Conservation (phyloP, 2,113 vertebrate genomes). For the Scortum barcoo region DNA sequence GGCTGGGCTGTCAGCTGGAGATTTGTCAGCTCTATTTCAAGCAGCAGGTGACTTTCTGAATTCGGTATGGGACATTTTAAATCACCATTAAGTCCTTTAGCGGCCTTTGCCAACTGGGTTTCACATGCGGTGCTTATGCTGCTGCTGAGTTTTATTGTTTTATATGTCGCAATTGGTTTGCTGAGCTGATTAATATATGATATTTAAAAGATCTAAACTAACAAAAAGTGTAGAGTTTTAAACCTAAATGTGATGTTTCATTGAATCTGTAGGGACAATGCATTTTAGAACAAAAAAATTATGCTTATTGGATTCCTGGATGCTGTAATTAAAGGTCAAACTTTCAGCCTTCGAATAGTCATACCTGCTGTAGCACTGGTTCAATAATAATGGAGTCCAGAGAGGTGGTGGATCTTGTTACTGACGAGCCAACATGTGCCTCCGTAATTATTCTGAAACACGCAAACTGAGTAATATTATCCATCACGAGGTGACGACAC, state of each 20-base stretch:
- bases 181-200: conserved; percentile 9
- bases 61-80: conserved; percentile 3
- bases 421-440: not conserved
- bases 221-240: not conserved
- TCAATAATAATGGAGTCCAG: not conserved
- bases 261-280: not conserved
- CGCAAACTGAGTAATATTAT: not conserved
- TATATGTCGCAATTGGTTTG: not conserved
- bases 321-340: not conserved
- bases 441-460: not conserved
- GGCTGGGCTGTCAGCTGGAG: not conserved
- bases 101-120: not conserved
- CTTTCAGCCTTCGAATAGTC: not conserved
- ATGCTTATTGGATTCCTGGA: not conserved
- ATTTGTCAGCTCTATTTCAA: conserved; percentile 8
- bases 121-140: not conserved
- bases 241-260: not conserved
- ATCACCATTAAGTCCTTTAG: not conserved
- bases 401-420: not conserved
- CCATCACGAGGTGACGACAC: not conserved
- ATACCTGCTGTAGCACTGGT: not conserved
- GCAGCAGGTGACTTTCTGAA: not conserved
- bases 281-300: not conserved
- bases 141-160: not conserved
- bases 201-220: not conserved